Evolutionary conservation across 2,888 invertebrate species (phyloP), one percentile per base, ranked within the genome.

Genomic region (Rhagonycha lutea): DNA sequence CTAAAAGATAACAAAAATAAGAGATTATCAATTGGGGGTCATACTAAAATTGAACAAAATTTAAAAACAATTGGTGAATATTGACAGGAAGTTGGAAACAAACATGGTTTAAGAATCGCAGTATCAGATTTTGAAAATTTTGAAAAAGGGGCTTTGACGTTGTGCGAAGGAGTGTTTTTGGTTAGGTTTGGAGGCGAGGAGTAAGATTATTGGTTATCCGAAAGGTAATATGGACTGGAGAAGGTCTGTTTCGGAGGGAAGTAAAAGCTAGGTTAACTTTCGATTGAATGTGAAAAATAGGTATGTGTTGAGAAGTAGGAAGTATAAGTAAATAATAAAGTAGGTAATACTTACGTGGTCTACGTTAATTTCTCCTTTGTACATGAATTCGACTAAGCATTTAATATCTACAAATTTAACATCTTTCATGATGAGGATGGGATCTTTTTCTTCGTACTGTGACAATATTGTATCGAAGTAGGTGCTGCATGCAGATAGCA

Each of bases 321-420:
- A n/a, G 11, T 4, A n/a, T 14, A n/a, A 26, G 63, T 65, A 65
- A 24, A 65, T 65, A 24, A 65, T 9, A 7, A 24, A 65, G 24
- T 24, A 24, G 9, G 63, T 62, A 72, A 69, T 81, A 92, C 94
- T 93, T 88, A 96, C 96, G 89, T 96, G 96, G 85, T 96, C 96
- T 75, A 97, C 96, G 89, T 96, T 96, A 88, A 97, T 97, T 90
- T 97, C 97, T 80, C 97, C 97, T 85, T 96, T 96, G 88, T 97
- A 97, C 97, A 97, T 97, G 87, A 97, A 97, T 87, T 96, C 96
- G 73, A 97, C 94, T 80, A 97, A 91, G 78, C 96, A 96, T 87
- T 94, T 94, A 83, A 97, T 92, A 88, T 97, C 97, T 80, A 95
- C 93, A 85, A 95, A 97, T 86, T 95, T 94, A 78, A 97, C 95